Evolutionary conservation across 2,888 invertebrate species (phyloP), one percentile per base, ranked within the genome.

Genomic region (Myopa tessellatipennis): DNA sequence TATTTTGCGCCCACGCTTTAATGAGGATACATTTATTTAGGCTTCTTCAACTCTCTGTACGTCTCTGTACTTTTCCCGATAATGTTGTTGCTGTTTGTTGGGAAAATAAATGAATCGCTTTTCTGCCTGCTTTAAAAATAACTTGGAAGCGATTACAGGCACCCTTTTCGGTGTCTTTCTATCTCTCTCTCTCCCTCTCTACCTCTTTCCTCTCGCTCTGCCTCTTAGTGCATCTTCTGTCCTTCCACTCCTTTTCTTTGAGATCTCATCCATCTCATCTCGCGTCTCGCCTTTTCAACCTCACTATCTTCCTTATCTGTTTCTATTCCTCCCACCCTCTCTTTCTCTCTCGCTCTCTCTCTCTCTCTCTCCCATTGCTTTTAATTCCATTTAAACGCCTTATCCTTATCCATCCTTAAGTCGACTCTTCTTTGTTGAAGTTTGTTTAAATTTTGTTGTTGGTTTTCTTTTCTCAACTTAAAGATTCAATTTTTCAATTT

Each of bases 1-100:
- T 18, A 26, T 60, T 34, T 40, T 63, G 26, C 38, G 34, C 65
- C 65, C 65, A 65, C 65, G 65, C 36, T 36, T 55, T 65, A 65
- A 18, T 61, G 55, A 55, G 55, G 16, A n/a, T 6, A 45, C 7
- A 45, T 2, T 26, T 26, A 45, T 45, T 45, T 10, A 10, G 45
- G 6, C 45, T 26, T 26, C 34, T 8, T 18, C 38, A 14, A 38
- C 16, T 38, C 14, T 36, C 34, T 38, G 12, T 38, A 34, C 38
- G 8, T 12, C 1, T 63, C 12, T 34, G 65, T 65, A 12, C 38
- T 14, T 65, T 38, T 65, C 38, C 7, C 34, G 38, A 34, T 65
- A 18, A 6, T 61, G 61, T 18, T 34, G 38, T 65, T 65, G 36
- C 16, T 65, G 38, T 8, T 6, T 61, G 18, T 10, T 18, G 34